Evolutionary conservation across 2,797 vertebrate species (phyloP), one percentile per base, ranked within the genome.

Genomic region (Cryptoblepharus egeriae): DNA sequence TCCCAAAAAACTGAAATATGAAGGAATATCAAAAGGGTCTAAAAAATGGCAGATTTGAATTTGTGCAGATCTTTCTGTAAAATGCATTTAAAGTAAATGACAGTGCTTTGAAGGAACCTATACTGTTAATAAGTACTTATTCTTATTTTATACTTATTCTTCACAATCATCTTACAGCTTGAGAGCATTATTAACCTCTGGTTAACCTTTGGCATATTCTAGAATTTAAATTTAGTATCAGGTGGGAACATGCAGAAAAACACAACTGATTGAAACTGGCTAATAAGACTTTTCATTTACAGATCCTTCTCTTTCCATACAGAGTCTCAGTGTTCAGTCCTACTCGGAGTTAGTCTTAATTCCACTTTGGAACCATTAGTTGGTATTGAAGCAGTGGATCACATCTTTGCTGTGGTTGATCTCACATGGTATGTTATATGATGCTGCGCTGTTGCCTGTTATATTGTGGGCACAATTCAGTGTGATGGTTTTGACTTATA

Each of bases 11-110:
- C 4, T 20, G n/a, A 65, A 12, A 52, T 61, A 61, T 2, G 22
- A 32, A 37, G 26, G 42, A 70, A 52, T 7, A 30, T 68, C 20
- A 69, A 42, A 52, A 18, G 30, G 30, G 20, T 69, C 11, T 57
- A 16, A 55, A 30, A n/a, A 80, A 68, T 84, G 20, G 37, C 42
- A 61, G 13, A 11, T 6, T 15, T 80, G 45, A 70, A 9, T 42
- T 20, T 35, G 5, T 45, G 37, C 32, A 80, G 57, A 85, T 75
- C 73, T 61, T 79, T 75, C 60, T 10, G 18, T 49, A 74, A n/a
- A n/a, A 84, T 58, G 22, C 22, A 42, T 16, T 32, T 60, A 26
- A 78, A 79, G 60, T 35, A 78, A 68, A 73, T 12, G 22, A 24
- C 61, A 75, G 22, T 55, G 5, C 39, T 68, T 37, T 84, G 55